Base-by-base conservation (phyloP, 2,797 vertebrate genomes). In the Anniella stebbinsi region DNA sequence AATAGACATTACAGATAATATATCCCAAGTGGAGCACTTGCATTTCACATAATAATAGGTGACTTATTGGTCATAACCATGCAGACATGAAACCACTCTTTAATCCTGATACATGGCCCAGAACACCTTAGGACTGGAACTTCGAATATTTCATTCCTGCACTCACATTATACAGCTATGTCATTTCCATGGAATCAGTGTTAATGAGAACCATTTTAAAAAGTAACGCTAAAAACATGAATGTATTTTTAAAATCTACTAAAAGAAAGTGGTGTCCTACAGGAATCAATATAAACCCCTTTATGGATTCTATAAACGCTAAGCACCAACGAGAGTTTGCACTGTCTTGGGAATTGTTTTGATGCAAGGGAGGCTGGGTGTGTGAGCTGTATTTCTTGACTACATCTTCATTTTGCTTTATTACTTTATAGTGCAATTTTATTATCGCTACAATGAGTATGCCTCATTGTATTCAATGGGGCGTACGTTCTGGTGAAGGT, bases 231-330 rank as follows among this genome's bases (percentile, higher is more conserved):
- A 87, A 66, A 87, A 66, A n/a, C 2, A 70, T 76, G 25, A 21
- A 67, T 38, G 41, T 3, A n/a, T 87, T 67, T 73, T 69, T 25
- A 54, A 69, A 78, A 69, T 78, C 51, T 80, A 38, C 45, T 80
- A 80, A 69, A 69, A 86, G 70, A 36, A 83, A 88, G 75, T 30
- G 5, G 33, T 63, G 18, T 73, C 38, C 75, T 75, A 75, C 57
- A n/a, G 41, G 70, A 83, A 75, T 88, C 51, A n/a, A 85, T 84
- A 41, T 84, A 76, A 84, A 89, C 51, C 67, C 11, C 60, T 84
- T 77, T 75, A 75, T 23, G 12, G 11, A 51, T 80, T 51, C 75
- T 80, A 51, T 69, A 80, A 77, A 51, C 54, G 2, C 21, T 51
- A 67, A 80, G 60, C 38, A 80, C 60, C 60, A 67, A 6, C 10